Evolutionary conservation across 2,113 vertebrate species (phyloP).

Genomic region (Lophochroa leadbeateri): DNA sequence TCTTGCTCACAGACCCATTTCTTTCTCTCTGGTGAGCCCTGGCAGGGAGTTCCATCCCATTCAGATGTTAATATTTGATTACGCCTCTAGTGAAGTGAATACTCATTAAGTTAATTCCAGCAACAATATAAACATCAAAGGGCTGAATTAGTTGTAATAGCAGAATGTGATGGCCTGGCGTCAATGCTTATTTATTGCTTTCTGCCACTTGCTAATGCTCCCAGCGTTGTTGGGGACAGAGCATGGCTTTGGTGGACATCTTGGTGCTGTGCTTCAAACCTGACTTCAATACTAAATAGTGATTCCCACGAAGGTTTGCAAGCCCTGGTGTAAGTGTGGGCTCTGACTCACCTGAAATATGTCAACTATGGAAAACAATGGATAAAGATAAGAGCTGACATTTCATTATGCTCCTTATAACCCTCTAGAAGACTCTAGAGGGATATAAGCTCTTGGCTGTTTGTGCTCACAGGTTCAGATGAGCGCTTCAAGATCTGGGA

Average conservation of each 20-base stretch:
- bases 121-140: neutral
- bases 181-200: neutral
- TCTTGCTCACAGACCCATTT: neutral
- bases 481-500: neutral
- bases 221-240: neutral
- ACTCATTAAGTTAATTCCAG: slow-evolving; percentile 17
- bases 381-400: neutral
- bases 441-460: neutral
- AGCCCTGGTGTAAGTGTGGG: neutral
- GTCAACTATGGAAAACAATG: neutral
- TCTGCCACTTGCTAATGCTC: neutral
- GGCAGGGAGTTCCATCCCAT: neutral
- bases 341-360: neutral
- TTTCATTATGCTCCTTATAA: neutral
- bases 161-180: neutral
- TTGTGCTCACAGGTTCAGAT: neutral
- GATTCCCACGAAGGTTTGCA: neutral
- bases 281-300: neutral
- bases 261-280: neutral
- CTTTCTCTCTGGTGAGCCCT: neutral
- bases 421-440: neutral
- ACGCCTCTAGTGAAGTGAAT: neutral
- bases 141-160: neutral
- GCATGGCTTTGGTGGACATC: neutral
- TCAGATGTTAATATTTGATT: slow-evolving; percentile 29